These are phyloP conservation scores for Orthonyx spaldingii DNA, from an alignment of 2,113 vertebrate genomes.

Conservation along the genomic window DNA sequence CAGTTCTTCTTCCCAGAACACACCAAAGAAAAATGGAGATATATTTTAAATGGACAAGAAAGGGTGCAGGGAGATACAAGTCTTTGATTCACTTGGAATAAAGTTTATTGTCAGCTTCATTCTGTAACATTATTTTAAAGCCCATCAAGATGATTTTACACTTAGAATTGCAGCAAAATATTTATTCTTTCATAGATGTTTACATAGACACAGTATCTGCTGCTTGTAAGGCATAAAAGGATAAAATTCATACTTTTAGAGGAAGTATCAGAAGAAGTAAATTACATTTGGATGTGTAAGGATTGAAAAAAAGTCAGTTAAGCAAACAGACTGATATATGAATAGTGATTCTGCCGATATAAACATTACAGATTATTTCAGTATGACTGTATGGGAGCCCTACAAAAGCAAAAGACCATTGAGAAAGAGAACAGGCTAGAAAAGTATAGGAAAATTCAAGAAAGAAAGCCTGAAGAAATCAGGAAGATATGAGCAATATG, in stretches of 20 bases:
- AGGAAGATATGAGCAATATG: neutral
- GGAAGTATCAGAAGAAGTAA: neutral
- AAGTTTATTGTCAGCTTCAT: neutral
- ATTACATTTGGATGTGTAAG: neutral
- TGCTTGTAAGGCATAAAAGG: neutral
- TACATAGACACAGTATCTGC: neutral
- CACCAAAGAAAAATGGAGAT: accelerated
- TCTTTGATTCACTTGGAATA: neutral
- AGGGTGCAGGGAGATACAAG: neutral
- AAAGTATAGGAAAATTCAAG: neutral
- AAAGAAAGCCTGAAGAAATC: neutral
- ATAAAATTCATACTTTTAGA: neutral
- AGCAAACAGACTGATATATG: neutral
- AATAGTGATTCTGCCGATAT: accelerated
- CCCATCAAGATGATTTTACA: neutral
- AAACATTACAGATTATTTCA: neutral
- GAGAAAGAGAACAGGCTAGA: neutral
- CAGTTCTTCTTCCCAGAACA: neutral
- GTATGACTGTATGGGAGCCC: neutral
- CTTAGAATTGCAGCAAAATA: neutral
- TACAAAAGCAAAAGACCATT: neutral
- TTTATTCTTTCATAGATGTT: neutral
- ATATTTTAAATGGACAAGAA: neutral
- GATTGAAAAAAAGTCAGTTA: neutral
- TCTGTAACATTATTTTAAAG: neutral